These are phyloP conservation scores for Drosophila neotestacea DNA, from an alignment of 2,888 invertebrate species.

Conservation along the genomic window DNA sequence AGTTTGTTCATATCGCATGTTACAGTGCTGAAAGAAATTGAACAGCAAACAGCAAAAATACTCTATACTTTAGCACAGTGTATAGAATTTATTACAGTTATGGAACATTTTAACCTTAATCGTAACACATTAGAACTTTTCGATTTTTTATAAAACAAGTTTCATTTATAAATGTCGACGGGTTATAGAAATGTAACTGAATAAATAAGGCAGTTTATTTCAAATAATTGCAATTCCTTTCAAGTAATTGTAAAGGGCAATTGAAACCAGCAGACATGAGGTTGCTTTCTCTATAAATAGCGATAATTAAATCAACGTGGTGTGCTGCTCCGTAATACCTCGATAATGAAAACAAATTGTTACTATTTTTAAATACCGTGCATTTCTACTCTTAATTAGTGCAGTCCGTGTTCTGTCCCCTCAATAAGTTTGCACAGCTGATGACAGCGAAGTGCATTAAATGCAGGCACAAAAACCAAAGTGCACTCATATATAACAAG, in stretches of 20 bases:
- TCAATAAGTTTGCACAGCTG: conserved; percentile 47
- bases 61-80: not conserved
- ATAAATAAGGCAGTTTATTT: not conserved
- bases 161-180: conserved; percentile 8
- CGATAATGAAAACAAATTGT: conserved; percentile 72
- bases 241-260: conserved; percentile 58
- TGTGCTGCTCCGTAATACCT: conserved; percentile 6
- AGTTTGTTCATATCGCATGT: conserved; percentile 14
- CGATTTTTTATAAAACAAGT: not conserved
- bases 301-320: conserved; percentile 38
- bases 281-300: conserved; percentile 29
- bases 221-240: conserved; percentile 40
- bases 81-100: not conserved
- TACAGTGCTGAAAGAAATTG: conserved; percentile 6
- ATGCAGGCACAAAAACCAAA: conserved; percentile 16
- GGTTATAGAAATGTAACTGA: conserved; percentile 11
- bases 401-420: conserved; percentile 13
- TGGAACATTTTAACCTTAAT: not conserved
- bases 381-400: conserved; percentile 66
- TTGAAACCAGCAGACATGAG: conserved; percentile 38
- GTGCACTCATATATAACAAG: conserved; percentile 12
- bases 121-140: not conserved
- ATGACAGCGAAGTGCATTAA: conserved; percentile 23
- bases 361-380: conserved; percentile 58
- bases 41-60: not conserved